Conservation (phyloP, 1,140 invertebrate genomes). For the Brachionus koreanus region DNA sequence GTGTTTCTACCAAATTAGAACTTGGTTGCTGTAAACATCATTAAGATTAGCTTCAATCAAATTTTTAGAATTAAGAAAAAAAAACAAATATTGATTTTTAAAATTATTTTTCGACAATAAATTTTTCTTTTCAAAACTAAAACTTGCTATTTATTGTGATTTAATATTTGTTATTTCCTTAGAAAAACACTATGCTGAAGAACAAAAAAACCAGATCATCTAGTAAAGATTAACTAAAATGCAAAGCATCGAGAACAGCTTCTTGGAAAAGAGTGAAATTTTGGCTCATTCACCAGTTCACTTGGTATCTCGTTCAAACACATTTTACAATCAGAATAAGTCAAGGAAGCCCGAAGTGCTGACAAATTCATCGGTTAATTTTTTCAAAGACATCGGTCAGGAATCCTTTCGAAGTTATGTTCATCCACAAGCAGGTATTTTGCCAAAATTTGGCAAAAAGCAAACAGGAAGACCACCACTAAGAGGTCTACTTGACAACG, state of each 20-base stretch:
- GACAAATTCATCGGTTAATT: neutral
- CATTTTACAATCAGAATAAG: neutral
- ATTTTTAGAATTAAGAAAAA: neutral
- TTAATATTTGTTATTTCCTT: neutral
- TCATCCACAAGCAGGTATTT: neutral
- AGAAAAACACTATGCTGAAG: neutral
- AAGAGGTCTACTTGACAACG: neutral
- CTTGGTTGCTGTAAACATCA: neutral
- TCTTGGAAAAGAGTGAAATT: conserved; percentile 6
- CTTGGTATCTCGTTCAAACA: conserved; percentile 8
- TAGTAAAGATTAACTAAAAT: neutral
- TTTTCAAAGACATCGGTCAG: neutral
- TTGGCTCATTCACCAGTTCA: neutral
- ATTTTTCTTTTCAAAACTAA: neutral
- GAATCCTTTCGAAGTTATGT: neutral
- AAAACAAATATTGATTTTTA: conserved; percentile 6
- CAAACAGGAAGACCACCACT: neutral
- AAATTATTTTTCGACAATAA: neutral
- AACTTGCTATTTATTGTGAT: neutral
- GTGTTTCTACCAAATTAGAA: neutral
- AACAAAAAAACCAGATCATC: neutral
- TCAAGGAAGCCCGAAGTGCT: neutral
- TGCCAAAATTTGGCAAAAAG: neutral
- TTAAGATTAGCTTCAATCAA: neutral
- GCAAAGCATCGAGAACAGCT: neutral